Evolutionary conservation across 2,797 vertebrate genomes (phyloP).

Genomic region (Semaprochilodus insignis): DNA sequence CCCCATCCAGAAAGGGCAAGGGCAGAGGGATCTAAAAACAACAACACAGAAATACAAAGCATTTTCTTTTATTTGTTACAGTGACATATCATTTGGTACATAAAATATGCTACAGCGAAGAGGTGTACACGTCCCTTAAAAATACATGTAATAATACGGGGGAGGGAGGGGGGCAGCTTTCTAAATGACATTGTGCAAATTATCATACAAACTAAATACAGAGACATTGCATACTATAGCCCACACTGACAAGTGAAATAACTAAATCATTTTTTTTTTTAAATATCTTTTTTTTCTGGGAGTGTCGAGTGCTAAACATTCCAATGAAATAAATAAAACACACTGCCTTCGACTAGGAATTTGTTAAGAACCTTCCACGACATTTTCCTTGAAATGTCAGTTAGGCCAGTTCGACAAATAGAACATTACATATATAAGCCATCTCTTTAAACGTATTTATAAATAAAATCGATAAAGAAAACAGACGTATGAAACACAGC

Average conservation of each 20-base stretch:
- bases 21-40: constrained; percentile 72
- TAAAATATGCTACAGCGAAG: constrained; percentile 96
- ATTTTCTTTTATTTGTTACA: constrained; percentile 89
- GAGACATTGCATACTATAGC: constrained; percentile 81
- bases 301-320: constrained; percentile 67
- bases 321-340: constrained; percentile 36
- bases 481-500: constrained; percentile 70
- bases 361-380: constrained; percentile 20
- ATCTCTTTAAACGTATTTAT: constrained; percentile 73
- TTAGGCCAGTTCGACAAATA: constrained; percentile 74
- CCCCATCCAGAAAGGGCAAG: constrained; percentile 75
- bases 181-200: constrained; percentile 88
- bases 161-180: constrained; percentile 82
- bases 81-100: constrained; percentile 91
- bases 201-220: constrained; percentile 84
- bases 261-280: constrained; percentile 64
- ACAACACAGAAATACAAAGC: constrained; percentile 88
- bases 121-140: constrained; percentile 89
- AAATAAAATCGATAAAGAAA: constrained; percentile 69
- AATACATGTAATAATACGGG: constrained; percentile 87
- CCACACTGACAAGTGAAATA: constrained; percentile 75
- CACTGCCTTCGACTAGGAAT: constrained; percentile 22
- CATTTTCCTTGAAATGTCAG: constrained; percentile 10
- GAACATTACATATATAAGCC: constrained; percentile 78
- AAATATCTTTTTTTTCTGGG: constrained; percentile 69